These are phyloP conservation scores for Podarcis cretensis DNA, from an alignment of 2,113 vertebrate species.

Conservation along the genomic window DNA sequence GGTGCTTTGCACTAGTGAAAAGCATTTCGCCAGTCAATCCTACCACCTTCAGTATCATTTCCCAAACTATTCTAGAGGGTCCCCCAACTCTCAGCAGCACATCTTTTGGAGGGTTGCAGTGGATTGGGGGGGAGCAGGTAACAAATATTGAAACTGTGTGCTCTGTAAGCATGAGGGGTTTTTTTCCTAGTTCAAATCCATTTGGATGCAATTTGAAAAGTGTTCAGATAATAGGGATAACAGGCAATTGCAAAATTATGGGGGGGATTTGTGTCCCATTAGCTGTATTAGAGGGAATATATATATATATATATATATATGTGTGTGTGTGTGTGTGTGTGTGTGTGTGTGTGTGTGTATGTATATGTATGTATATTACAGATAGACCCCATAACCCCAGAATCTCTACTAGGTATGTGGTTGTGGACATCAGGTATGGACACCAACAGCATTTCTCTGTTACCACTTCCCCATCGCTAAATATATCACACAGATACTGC, in stretches of 20 bases:
- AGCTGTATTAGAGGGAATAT: neutral
- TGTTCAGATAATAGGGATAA: neutral
- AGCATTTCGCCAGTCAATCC: no score
- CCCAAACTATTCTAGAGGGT: neutral
- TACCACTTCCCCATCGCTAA: neutral
- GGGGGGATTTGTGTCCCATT: neutral
- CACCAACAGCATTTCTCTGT: neutral
- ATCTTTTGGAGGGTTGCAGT: neutral
- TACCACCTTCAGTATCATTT: neutral
- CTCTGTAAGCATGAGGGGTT: neutral
- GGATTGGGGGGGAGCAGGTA: no score
- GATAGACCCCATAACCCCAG: neutral
- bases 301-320: no score
- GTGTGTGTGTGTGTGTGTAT: no score
- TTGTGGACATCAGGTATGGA: neutral
- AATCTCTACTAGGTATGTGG: neutral
- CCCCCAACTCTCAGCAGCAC: neutral
- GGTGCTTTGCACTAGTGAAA: neutral
- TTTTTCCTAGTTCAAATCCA: neutral
- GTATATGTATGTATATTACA: neutral
- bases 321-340: no score
- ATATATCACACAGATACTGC: neutral
- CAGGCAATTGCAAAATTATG: neutral
- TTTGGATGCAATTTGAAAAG: neutral
- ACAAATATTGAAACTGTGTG: no score